A percentile compares a stretch with the other conserved stretches of the same genome.
Evolutionary conservation across 2,888 invertebrate species (phyloP).

Genomic region (Meganola albula): DNA sequence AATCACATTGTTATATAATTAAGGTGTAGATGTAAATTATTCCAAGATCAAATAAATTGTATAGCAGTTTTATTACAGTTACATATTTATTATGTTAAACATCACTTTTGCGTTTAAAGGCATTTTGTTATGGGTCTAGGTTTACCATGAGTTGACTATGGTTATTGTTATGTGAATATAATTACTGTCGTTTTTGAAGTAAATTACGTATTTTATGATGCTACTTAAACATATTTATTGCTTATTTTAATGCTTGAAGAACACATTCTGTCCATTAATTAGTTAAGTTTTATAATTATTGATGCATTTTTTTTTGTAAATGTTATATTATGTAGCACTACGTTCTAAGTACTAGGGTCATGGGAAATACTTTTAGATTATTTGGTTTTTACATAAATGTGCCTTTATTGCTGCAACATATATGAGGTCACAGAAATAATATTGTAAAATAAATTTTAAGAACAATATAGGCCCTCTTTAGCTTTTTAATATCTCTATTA

Average conservation of each 20-base stretch:
- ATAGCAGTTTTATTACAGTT: no score
- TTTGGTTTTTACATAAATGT: slow-evolving; percentile 10
- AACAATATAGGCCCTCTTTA: slow-evolving; percentile 21
- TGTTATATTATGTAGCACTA: slow-evolving; percentile 3
- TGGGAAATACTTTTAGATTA: slow-evolving; percentile 6
- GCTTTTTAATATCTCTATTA: slow-evolving; percentile 13
- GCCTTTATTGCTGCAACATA: slow-evolving; percentile 22
- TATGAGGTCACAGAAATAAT: slow-evolving; percentile 10
- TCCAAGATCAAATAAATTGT: no score
- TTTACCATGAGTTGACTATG: slow-evolving; percentile 12
- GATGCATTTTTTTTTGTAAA: slow-evolving; percentile 11
- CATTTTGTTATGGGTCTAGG: slow-evolving; percentile 29
- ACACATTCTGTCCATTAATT: slow-evolving; percentile 30
- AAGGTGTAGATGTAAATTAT: no score
- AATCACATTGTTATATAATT: no score
- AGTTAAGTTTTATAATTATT: slow-evolving; percentile 13
- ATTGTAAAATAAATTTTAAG: slow-evolving; percentile 12
- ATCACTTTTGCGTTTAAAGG: slow-evolving; percentile 34
- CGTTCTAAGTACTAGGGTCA: no score
- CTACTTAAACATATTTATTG: slow-evolving; percentile 13
- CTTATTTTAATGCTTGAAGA: slow-evolving; percentile 24
- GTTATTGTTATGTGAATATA: slow-evolving; percentile 9
- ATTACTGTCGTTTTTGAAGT: slow-evolving; percentile 8
- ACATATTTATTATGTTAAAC: slow-evolving; percentile 10
- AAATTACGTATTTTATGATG: slow-evolving; percentile 11